Conservation (phyloP, 1,140 invertebrate genomes). For the Aphelenchoides fujianensis region DNA sequence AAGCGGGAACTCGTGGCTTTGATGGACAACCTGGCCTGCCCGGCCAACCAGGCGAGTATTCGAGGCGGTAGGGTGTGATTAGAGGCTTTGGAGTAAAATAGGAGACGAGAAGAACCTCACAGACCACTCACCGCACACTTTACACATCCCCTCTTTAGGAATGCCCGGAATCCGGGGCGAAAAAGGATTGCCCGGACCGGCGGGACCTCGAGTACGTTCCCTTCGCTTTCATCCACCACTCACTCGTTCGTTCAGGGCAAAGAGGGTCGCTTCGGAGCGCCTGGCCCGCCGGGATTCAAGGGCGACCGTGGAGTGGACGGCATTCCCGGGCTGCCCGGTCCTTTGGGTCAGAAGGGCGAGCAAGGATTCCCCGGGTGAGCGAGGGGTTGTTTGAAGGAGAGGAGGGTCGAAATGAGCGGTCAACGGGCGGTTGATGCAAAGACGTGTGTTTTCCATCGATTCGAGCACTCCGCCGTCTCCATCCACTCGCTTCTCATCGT, state of each 20-base stretch:
- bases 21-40: slow-evolving; percentile 55
- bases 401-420: not conserved
- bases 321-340: slow-evolving; percentile 55
- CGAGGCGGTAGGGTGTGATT: not conserved
- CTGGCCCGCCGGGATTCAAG: slow-evolving; percentile 56
- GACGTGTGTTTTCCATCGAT: no score
- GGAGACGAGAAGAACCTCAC: no score
- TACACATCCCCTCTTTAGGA: not conserved
- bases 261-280: slow-evolving; percentile 56
- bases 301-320: slow-evolving; percentile 61
- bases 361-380: slow-evolving; percentile 48
- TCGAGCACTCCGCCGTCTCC: no score
- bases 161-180: slow-evolving; percentile 61
- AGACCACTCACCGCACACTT: no score
- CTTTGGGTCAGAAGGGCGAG: slow-evolving; percentile 57
- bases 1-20: slow-evolving; percentile 57
- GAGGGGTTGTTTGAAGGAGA: not conserved
- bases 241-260: slow-evolving; percentile 51
- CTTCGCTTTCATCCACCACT: slow-evolving; percentile 1
- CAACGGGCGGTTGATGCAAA: no score
- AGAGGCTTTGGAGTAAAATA: no score
- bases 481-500: not conserved
- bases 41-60: slow-evolving; percentile 57
- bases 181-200: slow-evolving; percentile 60
- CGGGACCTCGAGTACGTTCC: slow-evolving; percentile 58